These are phyloP conservation scores for Anadara kagoshimensis DNA, from an alignment of 1,140 invertebrate genomes.

Conservation along the genomic window DNA sequence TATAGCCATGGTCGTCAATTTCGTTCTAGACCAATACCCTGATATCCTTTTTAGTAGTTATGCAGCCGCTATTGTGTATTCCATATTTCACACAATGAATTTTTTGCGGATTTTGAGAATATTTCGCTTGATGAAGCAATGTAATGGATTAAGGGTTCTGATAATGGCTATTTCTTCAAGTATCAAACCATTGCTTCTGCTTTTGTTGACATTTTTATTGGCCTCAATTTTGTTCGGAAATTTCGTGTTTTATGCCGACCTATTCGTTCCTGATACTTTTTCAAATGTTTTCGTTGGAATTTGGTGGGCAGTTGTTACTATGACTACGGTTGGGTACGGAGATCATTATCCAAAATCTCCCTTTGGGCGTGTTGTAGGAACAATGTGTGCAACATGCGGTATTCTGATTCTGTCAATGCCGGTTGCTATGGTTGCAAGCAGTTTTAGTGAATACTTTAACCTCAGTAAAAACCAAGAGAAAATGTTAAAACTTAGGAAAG, in stretches of 20 bases:
- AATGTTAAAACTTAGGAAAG: too few relatives aligned
- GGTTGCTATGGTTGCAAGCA: conserved; percentile 57
- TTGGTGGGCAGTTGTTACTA: conserved; percentile 98
- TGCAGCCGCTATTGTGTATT: too few relatives aligned
- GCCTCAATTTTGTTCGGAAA: conserved; percentile 97
- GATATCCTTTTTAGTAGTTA: too few relatives aligned
- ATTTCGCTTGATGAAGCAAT: too few relatives aligned
- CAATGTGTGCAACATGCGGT: conserved; percentile 93
- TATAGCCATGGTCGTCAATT: too few relatives aligned
- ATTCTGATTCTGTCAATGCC: conserved; percentile 96
- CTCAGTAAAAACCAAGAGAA: too few relatives aligned
- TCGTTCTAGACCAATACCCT: too few relatives aligned
- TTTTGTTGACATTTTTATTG: conserved; percentile 90
- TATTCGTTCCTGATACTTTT: conserved; percentile 79
- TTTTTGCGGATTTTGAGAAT: too few relatives aligned
- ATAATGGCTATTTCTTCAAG: too few relatives aligned
- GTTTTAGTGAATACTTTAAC: conserved; percentile 36
- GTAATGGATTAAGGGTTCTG: too few relatives aligned
- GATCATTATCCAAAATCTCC: conserved; percentile 81
- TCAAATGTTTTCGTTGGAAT: conserved; percentile 96
- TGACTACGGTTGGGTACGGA: conserved; percentile 96
- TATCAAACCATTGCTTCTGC: too few relatives aligned
- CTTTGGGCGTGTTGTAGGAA: conserved; percentile 93
- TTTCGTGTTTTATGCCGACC: conserved; percentile 95
- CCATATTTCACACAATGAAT: too few relatives aligned